phyloP scores from a whole-genome alignment of 2,797 vertebrate species.

The Calcarius lapponicus region DNA sequence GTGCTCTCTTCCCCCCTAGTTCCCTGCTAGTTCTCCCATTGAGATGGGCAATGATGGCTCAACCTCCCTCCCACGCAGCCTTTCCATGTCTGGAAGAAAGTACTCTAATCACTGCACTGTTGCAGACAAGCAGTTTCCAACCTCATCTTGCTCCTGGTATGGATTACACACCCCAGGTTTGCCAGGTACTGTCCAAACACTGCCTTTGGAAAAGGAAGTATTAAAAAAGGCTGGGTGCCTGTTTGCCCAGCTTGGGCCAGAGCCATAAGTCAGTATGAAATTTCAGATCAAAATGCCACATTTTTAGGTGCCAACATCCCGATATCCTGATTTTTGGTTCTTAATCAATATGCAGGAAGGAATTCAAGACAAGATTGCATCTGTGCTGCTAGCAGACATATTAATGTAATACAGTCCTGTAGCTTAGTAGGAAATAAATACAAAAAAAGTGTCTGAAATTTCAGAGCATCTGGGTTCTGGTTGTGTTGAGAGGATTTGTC shows the following conservation, averaged over 20 bases:
- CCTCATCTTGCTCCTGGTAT: background rate
- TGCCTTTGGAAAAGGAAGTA: background rate
- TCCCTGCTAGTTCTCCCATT: accelerated
- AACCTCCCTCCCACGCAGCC: accelerated
- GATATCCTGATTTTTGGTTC: background rate
- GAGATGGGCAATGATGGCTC: background rate
- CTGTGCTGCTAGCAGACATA: background rate
- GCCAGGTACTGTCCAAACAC: background rate
- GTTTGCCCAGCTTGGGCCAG: background rate
- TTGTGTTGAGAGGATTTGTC: background rate
- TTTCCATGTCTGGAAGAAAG: background rate
- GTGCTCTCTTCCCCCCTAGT: background rate
- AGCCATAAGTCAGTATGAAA: background rate
- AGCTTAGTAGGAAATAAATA: background rate
- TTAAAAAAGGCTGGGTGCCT: background rate
- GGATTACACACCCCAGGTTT: background rate
- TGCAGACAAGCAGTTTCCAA: background rate
- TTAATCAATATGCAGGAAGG: background rate
- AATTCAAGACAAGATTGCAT: background rate
- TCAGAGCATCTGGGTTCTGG: background rate
- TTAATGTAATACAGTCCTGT: background rate
- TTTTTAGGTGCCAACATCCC: background rate
- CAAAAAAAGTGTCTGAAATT: background rate
- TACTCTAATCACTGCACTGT: background rate
- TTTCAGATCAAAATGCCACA: background rate